Base-by-base conservation (phyloP, 2,113 vertebrate species). In the Speoplatyrhinus poulsoni region DNA sequence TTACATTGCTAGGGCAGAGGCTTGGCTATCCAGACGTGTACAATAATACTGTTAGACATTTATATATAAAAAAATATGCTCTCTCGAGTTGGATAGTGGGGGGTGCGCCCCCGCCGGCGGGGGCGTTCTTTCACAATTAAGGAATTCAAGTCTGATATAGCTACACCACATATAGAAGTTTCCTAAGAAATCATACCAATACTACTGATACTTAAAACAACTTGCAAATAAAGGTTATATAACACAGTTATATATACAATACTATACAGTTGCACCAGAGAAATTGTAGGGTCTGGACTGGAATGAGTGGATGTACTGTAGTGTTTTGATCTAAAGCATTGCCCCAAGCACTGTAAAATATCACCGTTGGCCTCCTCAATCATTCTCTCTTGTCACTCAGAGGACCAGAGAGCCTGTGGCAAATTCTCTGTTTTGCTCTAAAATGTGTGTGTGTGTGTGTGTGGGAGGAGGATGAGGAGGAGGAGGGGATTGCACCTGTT, bases 311-410 rank as follows among this genome's bases (percentile, higher is more conserved):
- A 81, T 71, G 66, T 69, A 67, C 75, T 75, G 58, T 56, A 71
- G 72, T 75, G 61, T 67, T 84, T 47, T 79, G 74, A 80, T 87
- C 65, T 69, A 64, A 82, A 72, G 72, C 61, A 61, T n/a, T 60
- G 77, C 75, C 82, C 70, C 55, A 57, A 82, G 73, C 63, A 50
- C 49, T 67, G 63, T 8, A 47, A 19, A 71, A 79, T 84, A 59
- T 65, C 26, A 53, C 65, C 41, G 62, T 49, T 74, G 58, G 63
- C 62, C 15, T 56, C 65, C 65, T 57, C 75, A 61, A 58, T 73
- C 50, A 13, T 67, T 75, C 68, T 77, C 72, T 73, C 69, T 71
- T 80, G 80, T 81, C 84, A 76, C 47, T 72, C 78, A 68, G 32
- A 75, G 48, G 52, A 75, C 66, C 67, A 67, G 12, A 69, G 60